Evolutionary conservation across 2,888 invertebrate genomes (phyloP).

Genomic region (Diaprepes abbreviatus): DNA sequence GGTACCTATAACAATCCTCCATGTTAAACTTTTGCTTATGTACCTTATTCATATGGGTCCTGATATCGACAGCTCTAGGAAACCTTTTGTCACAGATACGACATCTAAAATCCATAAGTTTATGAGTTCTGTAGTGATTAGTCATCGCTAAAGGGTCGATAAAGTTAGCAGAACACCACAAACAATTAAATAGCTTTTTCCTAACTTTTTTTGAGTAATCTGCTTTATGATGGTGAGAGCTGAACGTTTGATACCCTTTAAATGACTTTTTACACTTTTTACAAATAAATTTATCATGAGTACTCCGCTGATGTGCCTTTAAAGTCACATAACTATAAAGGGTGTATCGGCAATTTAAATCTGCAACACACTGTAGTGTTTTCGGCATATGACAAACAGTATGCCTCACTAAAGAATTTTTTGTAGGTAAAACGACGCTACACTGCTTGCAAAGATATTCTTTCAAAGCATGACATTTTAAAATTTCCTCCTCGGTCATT

Average conservation of each 20-base stretch:
- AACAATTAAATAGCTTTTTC: not conserved
- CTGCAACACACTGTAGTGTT: not conserved
- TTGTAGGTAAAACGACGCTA: no score
- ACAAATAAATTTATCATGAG: not conserved
- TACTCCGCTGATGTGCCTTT: not conserved
- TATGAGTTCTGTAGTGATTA: conserved; percentile 1
- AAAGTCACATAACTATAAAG: not conserved
- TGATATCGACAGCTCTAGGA: not conserved
- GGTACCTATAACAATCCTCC: conserved; percentile 2
- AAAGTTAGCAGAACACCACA: conserved; percentile 3
- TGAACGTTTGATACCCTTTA: not conserved
- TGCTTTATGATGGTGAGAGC: not conserved
- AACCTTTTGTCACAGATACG: not conserved
- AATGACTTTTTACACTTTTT: not conserved
- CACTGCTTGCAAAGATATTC: conserved; percentile 4
- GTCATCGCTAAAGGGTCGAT: not conserved
- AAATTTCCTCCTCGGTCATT: not conserved
- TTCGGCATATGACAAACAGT: not conserved
- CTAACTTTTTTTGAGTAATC: not conserved
- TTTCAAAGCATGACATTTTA: not conserved
- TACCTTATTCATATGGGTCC: not conserved
- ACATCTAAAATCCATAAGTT: not conserved
- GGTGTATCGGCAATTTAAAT: not conserved
- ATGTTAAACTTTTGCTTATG: conserved; percentile 2
- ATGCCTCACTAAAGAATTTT: not conserved